Conservation (phyloP, 2,797 vertebrate species). For the Gobio occitaniae region DNA sequence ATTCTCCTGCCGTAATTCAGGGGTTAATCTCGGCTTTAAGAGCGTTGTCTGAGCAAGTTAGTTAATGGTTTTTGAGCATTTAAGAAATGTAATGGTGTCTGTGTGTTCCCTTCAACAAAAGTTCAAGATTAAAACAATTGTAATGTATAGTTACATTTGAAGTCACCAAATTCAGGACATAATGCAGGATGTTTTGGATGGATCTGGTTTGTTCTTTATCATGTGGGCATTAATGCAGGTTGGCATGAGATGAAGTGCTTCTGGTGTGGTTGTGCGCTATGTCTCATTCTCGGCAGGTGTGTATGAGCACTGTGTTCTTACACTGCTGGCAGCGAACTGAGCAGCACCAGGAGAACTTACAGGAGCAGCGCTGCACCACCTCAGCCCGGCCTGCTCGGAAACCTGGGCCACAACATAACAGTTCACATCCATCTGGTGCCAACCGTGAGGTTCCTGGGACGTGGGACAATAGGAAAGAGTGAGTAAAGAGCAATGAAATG, state of each 20-base stretch:
- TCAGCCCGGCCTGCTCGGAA: constrained; percentile 76
- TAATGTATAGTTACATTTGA: not conserved
- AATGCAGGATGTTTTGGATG: not conserved
- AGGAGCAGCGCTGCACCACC: constrained; percentile 80
- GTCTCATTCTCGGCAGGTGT: constrained; percentile 77
- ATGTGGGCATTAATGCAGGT: not conserved
- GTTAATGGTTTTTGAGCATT: constrained; percentile 32
- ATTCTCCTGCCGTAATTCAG: constrained; percentile 68
- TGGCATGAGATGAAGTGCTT: constrained; percentile 11
- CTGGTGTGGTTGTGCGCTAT: not conserved
- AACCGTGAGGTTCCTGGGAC: constrained; percentile 74
- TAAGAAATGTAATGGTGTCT: not conserved
- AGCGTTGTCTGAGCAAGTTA: constrained; percentile 72
- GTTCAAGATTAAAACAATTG: not conserved
- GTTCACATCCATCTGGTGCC: constrained; percentile 78
- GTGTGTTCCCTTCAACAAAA: not conserved
- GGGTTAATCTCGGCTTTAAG: constrained; percentile 73
- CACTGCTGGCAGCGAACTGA: constrained; percentile 81
- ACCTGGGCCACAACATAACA: constrained; percentile 81
- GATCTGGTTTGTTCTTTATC: not conserved
- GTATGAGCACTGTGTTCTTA: constrained; percentile 78
- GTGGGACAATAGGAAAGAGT: not conserved
- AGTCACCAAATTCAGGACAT: not conserved
- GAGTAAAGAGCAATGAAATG: not conserved
- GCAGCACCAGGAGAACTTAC: constrained; percentile 85